A percentile compares a stretch with the other conserved stretches of the same genome.
phyloP scores from a whole-genome alignment of 2,797 vertebrate species.

The Delichon dasypus region DNA sequence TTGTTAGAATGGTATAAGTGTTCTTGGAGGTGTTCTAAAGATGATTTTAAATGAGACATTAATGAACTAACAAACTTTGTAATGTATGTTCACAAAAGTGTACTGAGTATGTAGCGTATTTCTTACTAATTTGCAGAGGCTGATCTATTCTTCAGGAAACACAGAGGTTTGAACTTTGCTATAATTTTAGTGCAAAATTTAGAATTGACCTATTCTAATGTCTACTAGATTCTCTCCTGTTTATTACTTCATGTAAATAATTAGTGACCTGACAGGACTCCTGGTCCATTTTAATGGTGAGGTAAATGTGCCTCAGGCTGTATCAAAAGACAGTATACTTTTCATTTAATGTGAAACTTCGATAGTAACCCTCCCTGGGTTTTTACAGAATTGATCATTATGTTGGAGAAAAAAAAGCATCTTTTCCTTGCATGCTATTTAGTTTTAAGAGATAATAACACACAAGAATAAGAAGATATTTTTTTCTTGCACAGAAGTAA shows the following conservation, averaged over 20 bases:
- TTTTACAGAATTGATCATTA: constrained; percentile 17
- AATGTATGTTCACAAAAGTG: neutral
- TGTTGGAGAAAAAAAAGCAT: neutral
- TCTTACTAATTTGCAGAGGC: neutral
- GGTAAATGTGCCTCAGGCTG: neutral
- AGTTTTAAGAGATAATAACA: neutral
- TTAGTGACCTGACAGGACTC: neutral
- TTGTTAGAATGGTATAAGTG: neutral
- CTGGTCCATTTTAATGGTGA: neutral
- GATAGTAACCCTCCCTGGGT: neutral
- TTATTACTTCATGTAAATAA: constrained; percentile 42
- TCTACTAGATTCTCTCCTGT: neutral
- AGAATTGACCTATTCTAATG: neutral
- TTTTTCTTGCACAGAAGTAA: neutral
- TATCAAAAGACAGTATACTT: neutral
- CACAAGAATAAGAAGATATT: neutral
- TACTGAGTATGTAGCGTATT: neutral
- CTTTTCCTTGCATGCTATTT: neutral
- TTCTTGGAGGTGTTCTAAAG: neutral
- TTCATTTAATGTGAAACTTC: constrained; percentile 20
- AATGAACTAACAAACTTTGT: neutral
- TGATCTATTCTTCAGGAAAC: neutral
- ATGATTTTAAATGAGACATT: constrained; percentile 1
- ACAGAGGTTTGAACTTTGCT: neutral
- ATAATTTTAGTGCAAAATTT: neutral